Percentiles rank a stretch among this genome's conserved stretches.
These are phyloP conservation scores for Scytalopus superciliaris DNA, from an alignment of 2,113 vertebrate genomes.

Conservation along the genomic window DNA sequence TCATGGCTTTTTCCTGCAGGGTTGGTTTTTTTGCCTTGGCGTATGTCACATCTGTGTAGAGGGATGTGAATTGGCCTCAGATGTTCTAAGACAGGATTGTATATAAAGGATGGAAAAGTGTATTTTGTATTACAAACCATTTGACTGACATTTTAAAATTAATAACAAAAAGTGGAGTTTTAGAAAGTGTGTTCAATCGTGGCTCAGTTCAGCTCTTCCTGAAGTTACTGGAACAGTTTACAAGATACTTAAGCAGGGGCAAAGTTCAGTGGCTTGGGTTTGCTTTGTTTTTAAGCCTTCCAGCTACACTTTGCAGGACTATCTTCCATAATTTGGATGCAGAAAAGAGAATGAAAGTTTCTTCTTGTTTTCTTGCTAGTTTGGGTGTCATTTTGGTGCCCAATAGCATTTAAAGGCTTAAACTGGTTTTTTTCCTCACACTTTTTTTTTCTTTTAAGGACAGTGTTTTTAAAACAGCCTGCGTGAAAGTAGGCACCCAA, in stretches of 20 bases:
- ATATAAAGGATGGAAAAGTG: background rate
- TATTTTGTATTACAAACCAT: background rate
- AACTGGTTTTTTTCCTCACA: fast-evolving
- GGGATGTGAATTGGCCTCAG: background rate
- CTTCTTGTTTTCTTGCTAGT: background rate
- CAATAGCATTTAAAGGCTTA: background rate
- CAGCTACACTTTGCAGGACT: background rate
- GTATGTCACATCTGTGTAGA: background rate
- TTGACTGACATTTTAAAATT: background rate
- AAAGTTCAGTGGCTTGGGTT: background rate
- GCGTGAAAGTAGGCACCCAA: background rate
- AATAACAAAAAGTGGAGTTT: background rate
- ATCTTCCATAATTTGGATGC: background rate
- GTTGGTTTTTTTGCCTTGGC: background rate
- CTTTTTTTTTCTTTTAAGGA: background rate
- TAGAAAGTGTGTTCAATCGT: background rate
- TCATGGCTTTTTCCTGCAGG: background rate
- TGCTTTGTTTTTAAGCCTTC: background rate
- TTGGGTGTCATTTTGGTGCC: background rate
- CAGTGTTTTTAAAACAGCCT: background rate
- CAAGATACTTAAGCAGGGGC: background rate
- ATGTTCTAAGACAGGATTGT: background rate
- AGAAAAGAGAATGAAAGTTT: background rate
- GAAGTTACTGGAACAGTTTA: background rate
- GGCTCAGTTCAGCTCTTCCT: background rate